Conservation (phyloP, 1,140 invertebrate species). For the Zaprionus ghesquierei region DNA sequence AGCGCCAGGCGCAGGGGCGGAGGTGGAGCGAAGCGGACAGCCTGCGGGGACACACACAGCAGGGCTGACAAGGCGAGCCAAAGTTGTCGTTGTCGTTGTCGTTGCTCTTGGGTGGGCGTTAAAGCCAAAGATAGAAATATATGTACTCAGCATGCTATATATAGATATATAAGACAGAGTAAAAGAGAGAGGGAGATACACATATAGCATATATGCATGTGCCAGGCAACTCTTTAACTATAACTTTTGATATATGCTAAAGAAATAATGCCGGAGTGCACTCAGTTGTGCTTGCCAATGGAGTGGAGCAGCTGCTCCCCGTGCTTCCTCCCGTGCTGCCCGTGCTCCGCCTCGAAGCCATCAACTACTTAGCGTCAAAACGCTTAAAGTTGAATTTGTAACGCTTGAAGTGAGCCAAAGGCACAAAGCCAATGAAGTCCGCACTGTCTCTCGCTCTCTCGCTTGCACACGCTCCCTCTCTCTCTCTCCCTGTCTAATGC, state of each 20-base stretch:
- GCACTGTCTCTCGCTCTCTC: background rate
- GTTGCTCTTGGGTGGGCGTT: background rate
- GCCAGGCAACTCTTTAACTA: constrained; percentile 72
- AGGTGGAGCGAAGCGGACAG: background rate
- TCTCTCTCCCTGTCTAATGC: constrained; percentile 51
- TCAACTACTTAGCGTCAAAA: constrained; percentile 80
- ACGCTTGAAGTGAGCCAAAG: constrained; percentile 74
- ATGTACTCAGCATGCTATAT: constrained; percentile 3
- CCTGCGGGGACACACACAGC: background rate
- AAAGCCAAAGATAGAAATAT: background rate
- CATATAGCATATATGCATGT: background rate
- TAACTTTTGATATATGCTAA: constrained; percentile 80
- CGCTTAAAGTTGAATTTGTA: constrained; percentile 80
- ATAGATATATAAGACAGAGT: background rate
- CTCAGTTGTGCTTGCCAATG: constrained; percentile 66
- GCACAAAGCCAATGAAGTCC: constrained; percentile 73
- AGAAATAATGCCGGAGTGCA: constrained; percentile 75
- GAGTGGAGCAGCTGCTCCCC: background rate
- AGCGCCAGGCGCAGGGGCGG: background rate
- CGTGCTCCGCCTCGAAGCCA: too few species aligned
- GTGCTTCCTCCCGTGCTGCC: background rate
- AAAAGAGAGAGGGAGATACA: background rate
- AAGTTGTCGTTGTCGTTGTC: too few species aligned
- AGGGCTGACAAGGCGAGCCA: background rate
- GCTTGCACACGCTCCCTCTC: background rate